These are phyloP conservation scores for Gastrophryne carolinensis DNA, from an alignment of 2,797 vertebrate genomes.

Conservation along the genomic window DNA sequence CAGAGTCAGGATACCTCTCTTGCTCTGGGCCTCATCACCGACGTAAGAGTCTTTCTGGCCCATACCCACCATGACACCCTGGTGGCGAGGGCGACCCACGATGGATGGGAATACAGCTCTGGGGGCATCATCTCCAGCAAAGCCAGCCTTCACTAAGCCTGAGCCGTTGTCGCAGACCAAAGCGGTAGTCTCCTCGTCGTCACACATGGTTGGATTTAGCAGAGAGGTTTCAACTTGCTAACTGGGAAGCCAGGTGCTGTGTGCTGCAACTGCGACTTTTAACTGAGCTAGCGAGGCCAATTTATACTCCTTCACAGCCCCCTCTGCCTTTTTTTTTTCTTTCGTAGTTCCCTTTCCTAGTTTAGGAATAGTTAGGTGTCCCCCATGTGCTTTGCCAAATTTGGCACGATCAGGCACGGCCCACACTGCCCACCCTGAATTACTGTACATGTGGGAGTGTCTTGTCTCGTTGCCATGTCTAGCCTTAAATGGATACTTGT, in stretches of 20 bases:
- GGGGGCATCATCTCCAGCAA: conserved; percentile 73
- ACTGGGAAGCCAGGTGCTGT: neutral
- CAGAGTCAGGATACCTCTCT: conserved; percentile 52
- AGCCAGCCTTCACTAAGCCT: conserved; percentile 73
- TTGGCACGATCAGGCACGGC: neutral
- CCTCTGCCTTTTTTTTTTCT: neutral
- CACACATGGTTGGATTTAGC: conserved; percentile 63
- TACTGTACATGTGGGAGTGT: conserved; percentile 32
- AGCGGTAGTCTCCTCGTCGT: conserved; percentile 75
- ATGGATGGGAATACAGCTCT: conserved; percentile 77
- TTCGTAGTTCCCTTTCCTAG: neutral
- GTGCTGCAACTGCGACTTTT: conserved; percentile 1
- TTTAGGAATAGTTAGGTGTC: conserved; percentile 1
- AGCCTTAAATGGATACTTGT: conserved; percentile 4
- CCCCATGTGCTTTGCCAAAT: neutral
- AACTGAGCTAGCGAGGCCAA: neutral
- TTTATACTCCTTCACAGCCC: conserved; percentile 31
- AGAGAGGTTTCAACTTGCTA: neutral
- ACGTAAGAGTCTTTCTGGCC: conserved; percentile 58
- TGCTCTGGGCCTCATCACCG: conserved; percentile 60
- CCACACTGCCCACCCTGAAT: conserved; percentile 10
- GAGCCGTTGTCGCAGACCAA: conserved; percentile 77
- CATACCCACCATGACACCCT: conserved; percentile 47
- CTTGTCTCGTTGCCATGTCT: conserved; percentile 8
- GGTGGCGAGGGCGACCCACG: conserved; percentile 69